Conservation (phyloP, 2,888 invertebrate species). For the Agrilus biguttatus region DNA sequence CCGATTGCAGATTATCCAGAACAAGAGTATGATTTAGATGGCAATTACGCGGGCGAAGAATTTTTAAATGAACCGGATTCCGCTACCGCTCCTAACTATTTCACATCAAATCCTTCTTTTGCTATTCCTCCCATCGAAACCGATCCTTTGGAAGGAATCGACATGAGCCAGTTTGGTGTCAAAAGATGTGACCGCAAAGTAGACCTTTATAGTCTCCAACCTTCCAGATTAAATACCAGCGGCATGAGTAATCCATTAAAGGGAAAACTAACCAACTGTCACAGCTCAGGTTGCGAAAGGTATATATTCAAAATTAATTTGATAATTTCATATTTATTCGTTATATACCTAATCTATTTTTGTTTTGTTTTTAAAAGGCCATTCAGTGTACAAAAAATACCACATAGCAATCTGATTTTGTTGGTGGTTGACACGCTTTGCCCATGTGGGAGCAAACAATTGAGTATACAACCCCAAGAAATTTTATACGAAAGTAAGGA, state of each 20-base stretch:
- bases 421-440: constrained; percentile 79
- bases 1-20: constrained; percentile 5
- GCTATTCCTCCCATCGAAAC: constrained; percentile 28
- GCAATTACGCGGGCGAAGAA: constrained; percentile 10
- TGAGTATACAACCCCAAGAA: constrained; percentile 67
- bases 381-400: constrained; percentile 85
- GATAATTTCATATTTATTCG: too few species aligned
- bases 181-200: constrained; percentile 78
- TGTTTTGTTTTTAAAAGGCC: constrained; percentile 42
- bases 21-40: constrained; percentile 6
- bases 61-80: constrained; percentile 22
- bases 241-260: constrained; percentile 72
- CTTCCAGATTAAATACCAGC: constrained; percentile 61
- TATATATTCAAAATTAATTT: too few species aligned
- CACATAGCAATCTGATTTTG: constrained; percentile 76
- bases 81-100: constrained; percentile 26
- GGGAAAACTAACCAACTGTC: constrained; percentile 79
- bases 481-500: constrained; percentile 42
- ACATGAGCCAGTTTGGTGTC: constrained; percentile 38
- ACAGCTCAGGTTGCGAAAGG: constrained; percentile 78
- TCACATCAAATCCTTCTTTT: constrained; percentile 30
- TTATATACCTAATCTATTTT: too few species aligned
- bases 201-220: constrained; percentile 73
- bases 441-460: constrained; percentile 75
- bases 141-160: constrained; percentile 28